Conservation (phyloP, 2,797 vertebrate genomes). For the Oreochromis grahami region DNA sequence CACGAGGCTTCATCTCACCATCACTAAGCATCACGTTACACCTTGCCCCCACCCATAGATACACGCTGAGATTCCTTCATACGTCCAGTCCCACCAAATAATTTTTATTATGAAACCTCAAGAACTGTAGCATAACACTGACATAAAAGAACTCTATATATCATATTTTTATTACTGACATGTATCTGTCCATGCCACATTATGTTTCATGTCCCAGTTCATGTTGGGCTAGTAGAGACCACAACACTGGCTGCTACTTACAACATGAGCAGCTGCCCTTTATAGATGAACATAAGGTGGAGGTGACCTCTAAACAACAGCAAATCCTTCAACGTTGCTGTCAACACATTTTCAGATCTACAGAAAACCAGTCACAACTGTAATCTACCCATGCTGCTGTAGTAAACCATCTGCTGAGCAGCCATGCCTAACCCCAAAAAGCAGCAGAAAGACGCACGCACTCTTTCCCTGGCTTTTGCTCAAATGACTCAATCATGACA, state of each 20-base stretch:
- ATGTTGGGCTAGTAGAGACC: background rate
- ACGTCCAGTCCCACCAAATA: background rate
- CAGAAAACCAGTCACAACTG: background rate
- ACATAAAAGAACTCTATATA: background rate
- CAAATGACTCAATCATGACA: background rate
- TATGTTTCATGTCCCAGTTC: background rate
- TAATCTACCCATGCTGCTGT: background rate
- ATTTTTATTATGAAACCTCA: conserved; percentile 5
- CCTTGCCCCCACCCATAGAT: background rate
- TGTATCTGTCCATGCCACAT: background rate
- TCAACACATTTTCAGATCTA: background rate
- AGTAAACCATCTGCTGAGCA: background rate
- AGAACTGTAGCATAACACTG: conserved; percentile 6
- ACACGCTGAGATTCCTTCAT: background rate
- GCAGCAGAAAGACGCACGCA: background rate
- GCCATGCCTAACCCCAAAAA: background rate
- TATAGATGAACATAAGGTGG: background rate
- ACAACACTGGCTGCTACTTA: background rate
- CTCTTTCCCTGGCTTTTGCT: background rate
- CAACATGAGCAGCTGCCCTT: background rate
- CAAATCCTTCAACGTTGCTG: conserved; percentile 11
- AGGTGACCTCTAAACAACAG: background rate
- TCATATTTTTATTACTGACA: background rate
- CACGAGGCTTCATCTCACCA: too few species aligned
- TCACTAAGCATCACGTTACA: background rate